Base-by-base conservation (phyloP, 1,140 invertebrate genomes). In the Drosophila pallidifrons region DNA sequence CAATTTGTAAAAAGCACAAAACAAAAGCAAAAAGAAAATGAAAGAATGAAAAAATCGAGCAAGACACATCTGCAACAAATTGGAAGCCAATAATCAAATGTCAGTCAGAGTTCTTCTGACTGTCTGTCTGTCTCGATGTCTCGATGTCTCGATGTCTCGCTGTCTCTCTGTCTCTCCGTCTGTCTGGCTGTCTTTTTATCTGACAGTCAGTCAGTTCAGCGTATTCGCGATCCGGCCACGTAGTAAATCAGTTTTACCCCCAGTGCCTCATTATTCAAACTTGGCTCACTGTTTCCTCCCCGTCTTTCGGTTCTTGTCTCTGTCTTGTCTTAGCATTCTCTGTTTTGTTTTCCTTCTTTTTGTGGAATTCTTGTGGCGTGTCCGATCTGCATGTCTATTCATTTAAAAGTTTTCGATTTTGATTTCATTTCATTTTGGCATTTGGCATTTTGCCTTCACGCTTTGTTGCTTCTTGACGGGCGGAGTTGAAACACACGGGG, bases 71-170 rank as follows among this genome's bases (percentile, higher is more conserved):
- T 90, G 79, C 81, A 91, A 79, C 79, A 89, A 81, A 90, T 90
- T 90, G 91, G 91, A 92, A 92, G 91, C 90, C 91, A 92, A 92
- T 92, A 92, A 92, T 92, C 88, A 92, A 92, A 92, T 91, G 88
- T 91, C 87, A 92, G 87, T 87, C 87, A 92, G 59, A 65, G 49
- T 71, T 58, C 66, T 45, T 45, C 59, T 8, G 5, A 8, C 58
- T 25, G 43, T 16, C 65, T n/a, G n/a, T n/a, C n/a, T n/a, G n/a
- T n/a, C n/a, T n/a, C n/a, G n/a, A n/a, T n/a, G n/a, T n/a, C n/a
- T n/a, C n/a, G n/a, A n/a, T n/a, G n/a, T n/a, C n/a, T n/a, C n/a
- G n/a, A n/a, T n/a, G n/a, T n/a, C n/a, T n/a, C n/a, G n/a, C n/a
- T 55, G 35, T 45, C 16, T 66, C 65, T 49, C 38, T 20, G 55